A percentile compares a stretch with the other conserved stretches of the same genome.
Conservation (phyloP, 2,797 vertebrate species). For the Myiotriccus ornatus region DNA sequence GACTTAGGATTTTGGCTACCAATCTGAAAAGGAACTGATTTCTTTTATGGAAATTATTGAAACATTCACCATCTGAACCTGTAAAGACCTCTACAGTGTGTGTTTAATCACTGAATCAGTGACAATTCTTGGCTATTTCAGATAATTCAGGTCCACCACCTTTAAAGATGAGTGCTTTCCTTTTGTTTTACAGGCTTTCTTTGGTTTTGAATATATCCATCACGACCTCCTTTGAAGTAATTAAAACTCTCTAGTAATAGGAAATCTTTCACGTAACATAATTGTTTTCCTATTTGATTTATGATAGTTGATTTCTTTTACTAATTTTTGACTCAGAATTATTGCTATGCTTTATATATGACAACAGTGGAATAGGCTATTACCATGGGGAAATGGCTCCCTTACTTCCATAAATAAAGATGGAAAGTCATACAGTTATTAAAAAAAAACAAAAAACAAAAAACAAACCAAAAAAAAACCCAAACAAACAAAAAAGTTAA, state of each 20-base stretch:
- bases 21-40: slow-evolving; percentile 39
- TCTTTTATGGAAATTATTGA: slow-evolving; percentile 8
- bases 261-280: background rate
- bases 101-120: background rate
- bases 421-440: background rate
- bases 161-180: background rate
- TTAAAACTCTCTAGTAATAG: background rate
- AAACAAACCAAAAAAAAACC: no score
- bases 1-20: slow-evolving; percentile 50
- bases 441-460: background rate
- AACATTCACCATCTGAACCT: background rate
- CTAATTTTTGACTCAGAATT: background rate
- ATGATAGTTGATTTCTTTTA: background rate
- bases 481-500: background rate
- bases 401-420: background rate
- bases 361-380: background rate
- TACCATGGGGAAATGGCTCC: background rate
- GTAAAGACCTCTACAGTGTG: background rate
- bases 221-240: background rate
- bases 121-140: background rate
- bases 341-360: background rate
- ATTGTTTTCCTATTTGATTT: background rate
- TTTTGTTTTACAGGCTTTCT: background rate
- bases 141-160: background rate
- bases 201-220: background rate